Base-by-base conservation (phyloP, 2,113 vertebrate genomes). In the Hippoglossus stenolepis region DNA sequence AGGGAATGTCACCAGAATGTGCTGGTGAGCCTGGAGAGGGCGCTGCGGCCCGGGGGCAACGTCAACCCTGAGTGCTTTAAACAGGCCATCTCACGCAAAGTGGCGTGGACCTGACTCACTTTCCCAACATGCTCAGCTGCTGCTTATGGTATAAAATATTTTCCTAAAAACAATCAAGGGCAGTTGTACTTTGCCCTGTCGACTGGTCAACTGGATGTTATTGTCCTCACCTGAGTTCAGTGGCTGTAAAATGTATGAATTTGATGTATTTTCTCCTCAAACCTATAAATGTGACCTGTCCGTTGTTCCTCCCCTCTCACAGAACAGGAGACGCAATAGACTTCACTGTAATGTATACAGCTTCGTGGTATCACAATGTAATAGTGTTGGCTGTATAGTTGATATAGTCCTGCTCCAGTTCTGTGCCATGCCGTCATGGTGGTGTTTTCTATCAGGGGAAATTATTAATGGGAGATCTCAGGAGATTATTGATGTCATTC, bases 11-110 rank as follows among this genome's bases (percentile, higher is more conserved):
- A 95, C 82, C 94, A 94, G 58, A 92, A 96, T n/a, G 86, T 95
- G 18, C 88, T 96, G 74, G 93, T 96, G 69, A 92, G 75, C 84
- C 90, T 96, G 80, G 96, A 96, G 89, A 92, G 89, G 73, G 91
- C 93, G 0, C 86, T 96, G 65, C 85, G 93, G 75, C 95, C 95
- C 0, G 84, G 89, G 0, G 90, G 91, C 7, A 85, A 87, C 15
- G 72, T 88, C 1, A 91, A 94, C 65, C 90, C 93, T 0, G 86
- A 84, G 28, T 88, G 92, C 82, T 94, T 95, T 83, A 96, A 96
- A 83, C 92, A 94, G 85, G 95, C 93, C 35, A 91, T 96, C 67
- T 94, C 94, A 1, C 93, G 94, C 23, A 96, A 90, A 80, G 85
- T 93, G 85, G 92, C 95, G 3, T 95, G 94, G 94, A 96, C 94